Conservation (phyloP, 2,113 vertebrate genomes). For the Notarius lentiginosus region DNA sequence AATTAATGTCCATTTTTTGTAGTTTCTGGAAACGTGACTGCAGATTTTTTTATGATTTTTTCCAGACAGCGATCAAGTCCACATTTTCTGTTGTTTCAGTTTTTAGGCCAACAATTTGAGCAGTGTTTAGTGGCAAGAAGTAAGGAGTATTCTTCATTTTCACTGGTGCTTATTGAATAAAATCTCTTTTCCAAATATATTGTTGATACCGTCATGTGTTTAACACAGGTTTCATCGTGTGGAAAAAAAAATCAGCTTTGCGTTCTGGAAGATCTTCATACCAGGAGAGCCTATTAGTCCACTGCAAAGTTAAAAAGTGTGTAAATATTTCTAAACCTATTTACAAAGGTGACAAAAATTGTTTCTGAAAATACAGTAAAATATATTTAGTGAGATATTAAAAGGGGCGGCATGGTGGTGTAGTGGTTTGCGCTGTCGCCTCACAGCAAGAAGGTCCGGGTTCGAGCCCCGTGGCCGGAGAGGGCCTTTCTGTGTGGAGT, state of each 20-base stretch:
- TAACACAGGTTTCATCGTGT: neutral
- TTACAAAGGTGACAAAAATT: neutral
- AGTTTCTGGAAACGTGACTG: conserved; percentile 48
- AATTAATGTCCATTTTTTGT: conserved; percentile 30
- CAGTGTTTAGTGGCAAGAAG: conserved; percentile 28
- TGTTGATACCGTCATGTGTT: neutral
- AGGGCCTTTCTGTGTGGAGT: too few species aligned
- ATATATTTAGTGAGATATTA: neutral
- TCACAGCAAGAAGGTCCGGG: too few species aligned
- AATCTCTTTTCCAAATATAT: conserved; percentile 38
- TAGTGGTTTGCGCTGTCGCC: too few species aligned
- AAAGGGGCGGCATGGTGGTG: neutral
- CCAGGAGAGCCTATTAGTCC: too few species aligned
- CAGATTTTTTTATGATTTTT: conserved; percentile 18
- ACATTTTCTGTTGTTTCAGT: conserved; percentile 9
- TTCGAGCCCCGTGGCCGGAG: too few species aligned
- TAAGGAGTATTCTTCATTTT: conserved; percentile 35
- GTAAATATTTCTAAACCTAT: neutral
- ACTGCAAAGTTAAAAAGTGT: neutral
- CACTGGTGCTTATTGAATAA: conserved; percentile 51
- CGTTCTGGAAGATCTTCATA: neutral
- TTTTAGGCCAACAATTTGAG: conserved; percentile 29
- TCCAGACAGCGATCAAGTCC: conserved; percentile 26
- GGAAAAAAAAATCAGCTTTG: neutral
- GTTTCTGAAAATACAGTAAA: neutral